These are phyloP conservation scores for Hozukius guyotensis DNA, from an alignment of 2,797 vertebrate genomes.

Conservation along the genomic window DNA sequence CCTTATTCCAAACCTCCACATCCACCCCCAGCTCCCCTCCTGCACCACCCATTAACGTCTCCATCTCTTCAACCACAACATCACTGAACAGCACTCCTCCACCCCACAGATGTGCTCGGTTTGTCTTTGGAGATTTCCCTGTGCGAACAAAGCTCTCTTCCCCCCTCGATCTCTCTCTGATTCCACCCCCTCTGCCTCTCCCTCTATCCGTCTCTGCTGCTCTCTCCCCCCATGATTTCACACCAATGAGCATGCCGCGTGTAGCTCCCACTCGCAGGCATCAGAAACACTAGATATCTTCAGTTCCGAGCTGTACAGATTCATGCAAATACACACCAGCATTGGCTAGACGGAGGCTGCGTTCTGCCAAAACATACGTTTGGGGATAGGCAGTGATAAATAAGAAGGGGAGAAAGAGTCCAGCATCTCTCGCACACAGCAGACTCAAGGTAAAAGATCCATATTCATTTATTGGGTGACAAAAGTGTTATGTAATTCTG, in stretches of 20 bases:
- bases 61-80: conserved; percentile 1
- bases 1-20: background rate
- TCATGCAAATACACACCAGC: conserved; percentile 46
- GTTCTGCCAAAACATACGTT: conserved; percentile 41
- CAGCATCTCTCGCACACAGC: conserved; percentile 54
- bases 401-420: conserved; percentile 53
- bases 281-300: conserved; percentile 74
- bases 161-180: conserved; percentile 36
- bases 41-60: background rate
- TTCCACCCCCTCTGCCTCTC: conserved; percentile 57
- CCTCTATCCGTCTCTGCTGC: conserved; percentile 55
- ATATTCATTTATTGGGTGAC: conserved; percentile 68
- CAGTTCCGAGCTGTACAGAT: conserved; percentile 55
- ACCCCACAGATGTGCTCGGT: conserved; percentile 51
- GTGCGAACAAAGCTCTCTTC: conserved; percentile 61
- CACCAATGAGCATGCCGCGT: conserved; percentile 74
- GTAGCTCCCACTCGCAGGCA: conserved; percentile 80
- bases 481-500: conserved; percentile 60
- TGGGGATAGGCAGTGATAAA: conserved; percentile 46
- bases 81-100: conserved; percentile 11
- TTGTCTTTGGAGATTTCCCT: conserved; percentile 72
- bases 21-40: background rate
- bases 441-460: conserved; percentile 79
- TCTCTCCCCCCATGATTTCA: conserved; percentile 66
- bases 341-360: conserved; percentile 44